phyloP scores from a whole-genome alignment of 2,888 invertebrate genomes.

The Agrochola lota region DNA sequence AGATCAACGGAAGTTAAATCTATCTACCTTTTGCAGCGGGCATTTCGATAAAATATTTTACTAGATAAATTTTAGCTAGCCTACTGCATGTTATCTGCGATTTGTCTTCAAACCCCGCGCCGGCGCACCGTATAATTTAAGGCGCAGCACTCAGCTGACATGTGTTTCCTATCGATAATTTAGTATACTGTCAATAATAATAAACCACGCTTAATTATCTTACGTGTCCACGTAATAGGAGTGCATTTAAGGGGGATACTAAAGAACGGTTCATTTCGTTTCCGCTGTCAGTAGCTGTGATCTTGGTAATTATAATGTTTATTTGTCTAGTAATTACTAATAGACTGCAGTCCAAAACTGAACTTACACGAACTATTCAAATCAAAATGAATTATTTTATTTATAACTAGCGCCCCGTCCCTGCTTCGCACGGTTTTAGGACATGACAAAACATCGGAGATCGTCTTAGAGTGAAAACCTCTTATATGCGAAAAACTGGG shows the following conservation, averaged over 20 bases:
- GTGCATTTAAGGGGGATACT: slow-evolving; percentile 38
- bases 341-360: not conserved
- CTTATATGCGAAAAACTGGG: too few relatives aligned
- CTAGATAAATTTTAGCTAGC: not conserved
- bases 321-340: not conserved
- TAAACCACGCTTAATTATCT: slow-evolving; percentile 69
- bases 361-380: not conserved
- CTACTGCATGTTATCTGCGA: slow-evolving; percentile 30
- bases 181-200: slow-evolving; percentile 69
- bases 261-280: slow-evolving; percentile 4
- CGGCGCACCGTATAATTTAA: slow-evolving; percentile 66
- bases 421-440: too few relatives aligned
- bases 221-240: slow-evolving; percentile 53
- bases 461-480: too few relatives aligned
- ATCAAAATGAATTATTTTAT: not conserved
- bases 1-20: too few relatives aligned
- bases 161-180: slow-evolving; percentile 70
- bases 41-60: not conserved
- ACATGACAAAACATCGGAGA: too few relatives aligned
- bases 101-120: slow-evolving; percentile 30
- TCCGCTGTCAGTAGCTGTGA: slow-evolving; percentile 16
- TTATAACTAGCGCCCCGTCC: too few relatives aligned
- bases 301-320: not conserved
- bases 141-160: slow-evolving; percentile 62
- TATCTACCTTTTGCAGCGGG: not conserved